Base-by-base conservation (phyloP, 2,113 vertebrate species). In the Psittacara wagleri region DNA sequence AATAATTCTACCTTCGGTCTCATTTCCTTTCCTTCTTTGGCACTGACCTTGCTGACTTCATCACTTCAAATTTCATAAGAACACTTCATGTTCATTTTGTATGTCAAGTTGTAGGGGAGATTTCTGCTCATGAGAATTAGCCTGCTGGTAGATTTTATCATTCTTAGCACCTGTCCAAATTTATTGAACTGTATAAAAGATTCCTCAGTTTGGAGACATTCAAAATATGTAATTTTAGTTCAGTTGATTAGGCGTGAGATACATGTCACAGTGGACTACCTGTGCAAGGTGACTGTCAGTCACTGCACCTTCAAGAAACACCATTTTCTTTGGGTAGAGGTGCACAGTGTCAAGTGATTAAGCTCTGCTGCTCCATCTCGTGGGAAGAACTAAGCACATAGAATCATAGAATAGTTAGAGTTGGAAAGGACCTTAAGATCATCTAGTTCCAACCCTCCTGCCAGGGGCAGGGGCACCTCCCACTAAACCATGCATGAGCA, bases 341-440 rank as follows among this genome's bases (percentile, higher is more conserved):
- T 64, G 44, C 17, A 19, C 5, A 9, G 11, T 22, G 12, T 57
- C 73, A 69, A 39, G 52, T 33, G 69, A 19, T 29, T 55, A 83
- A 73, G 74, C 88, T 96, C 88, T 1, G 2, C 54, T 94, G 86
- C 92, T 96, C 95, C 95, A 86, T 57, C 95, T 97, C 44, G 62
- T 96, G 96, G 90, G 73, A 92, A 83, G 90, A 95, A 84, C 22
- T 70, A 31, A 84, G 11, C 69, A 84, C 64, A 62, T 44, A 44
- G 44, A 44, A 19, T 44, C 18, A 19, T 44, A 44, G 44, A 18
- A 44, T 44, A 44, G 44, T 44, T 44, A 44, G 44, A 18, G 44
- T 44, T 44, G 44, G 17, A 44, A 19, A 44, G 18, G 17, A 44
- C 44, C 44, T 44, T 44, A 44, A 44, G 44, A 44, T 44, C 44